Evolutionary conservation across 2,888 invertebrate genomes (phyloP).

Genomic region (Pemphredon lugubris): DNA sequence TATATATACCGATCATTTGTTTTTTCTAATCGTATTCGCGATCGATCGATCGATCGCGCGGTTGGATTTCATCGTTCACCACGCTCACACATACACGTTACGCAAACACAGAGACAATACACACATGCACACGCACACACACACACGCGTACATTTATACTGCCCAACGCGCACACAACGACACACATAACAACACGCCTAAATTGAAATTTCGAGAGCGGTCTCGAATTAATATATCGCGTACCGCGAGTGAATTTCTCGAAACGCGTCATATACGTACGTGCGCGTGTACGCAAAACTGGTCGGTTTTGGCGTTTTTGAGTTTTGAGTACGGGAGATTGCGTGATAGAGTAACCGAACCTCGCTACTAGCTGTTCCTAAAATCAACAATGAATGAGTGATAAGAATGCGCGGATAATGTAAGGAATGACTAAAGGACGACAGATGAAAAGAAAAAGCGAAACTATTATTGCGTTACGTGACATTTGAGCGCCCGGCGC

Average conservation of each 20-base stretch:
- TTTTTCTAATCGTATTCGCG: conserved; percentile 58
- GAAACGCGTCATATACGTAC: conserved; percentile 70
- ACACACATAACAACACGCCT: conserved; percentile 11
- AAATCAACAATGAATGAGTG: conserved; percentile 80
- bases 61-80: neutral
- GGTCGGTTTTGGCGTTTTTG: conserved; percentile 72
- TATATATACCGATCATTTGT: conserved; percentile 30
- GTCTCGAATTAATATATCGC: conserved; percentile 40
- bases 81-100: neutral
- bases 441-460: conserved; percentile 44
- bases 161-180: neutral
- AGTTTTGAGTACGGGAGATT: conserved; percentile 77
- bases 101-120: too few species aligned
- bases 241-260: conserved; percentile 53
- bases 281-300: conserved; percentile 75
- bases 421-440: conserved; percentile 69
- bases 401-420: conserved; percentile 75
- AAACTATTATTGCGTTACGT: conserved; percentile 51
- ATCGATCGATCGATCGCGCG: neutral
- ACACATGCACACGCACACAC: neutral
- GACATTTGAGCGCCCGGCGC: conserved; percentile 41
- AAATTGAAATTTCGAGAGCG: conserved; percentile 31
- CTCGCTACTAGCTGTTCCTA: conserved; percentile 81
- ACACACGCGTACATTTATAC: neutral
- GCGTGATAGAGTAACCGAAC: conserved; percentile 81